A percentile compares a stretch with the other conserved stretches of the same genome.
Evolutionary conservation across 2,888 invertebrate species (phyloP).

Genomic region (Drosophila emarginata): DNA sequence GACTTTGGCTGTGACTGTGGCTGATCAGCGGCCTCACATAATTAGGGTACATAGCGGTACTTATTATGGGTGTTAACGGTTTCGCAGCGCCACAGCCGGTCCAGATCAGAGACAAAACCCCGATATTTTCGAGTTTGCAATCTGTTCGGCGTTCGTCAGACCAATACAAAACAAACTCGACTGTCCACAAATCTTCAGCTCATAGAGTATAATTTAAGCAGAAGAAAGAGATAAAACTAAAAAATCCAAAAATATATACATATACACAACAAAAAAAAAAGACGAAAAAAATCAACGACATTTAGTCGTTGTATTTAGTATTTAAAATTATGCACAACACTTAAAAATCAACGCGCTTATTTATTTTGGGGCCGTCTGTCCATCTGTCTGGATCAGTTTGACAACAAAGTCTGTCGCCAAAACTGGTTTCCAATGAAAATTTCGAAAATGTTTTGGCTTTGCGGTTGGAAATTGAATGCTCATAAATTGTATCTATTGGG

Average conservation of each 20-base stretch:
- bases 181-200: constrained; percentile 51
- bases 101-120: constrained; percentile 33
- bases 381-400: constrained; percentile 63
- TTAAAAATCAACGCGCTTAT: constrained; percentile 75
- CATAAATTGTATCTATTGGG: constrained; percentile 59
- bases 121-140: constrained; percentile 55
- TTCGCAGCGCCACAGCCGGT: constrained; percentile 64
- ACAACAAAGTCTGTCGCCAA: constrained; percentile 62
- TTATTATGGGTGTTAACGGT: constrained; percentile 80
- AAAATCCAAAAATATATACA: constrained; percentile 61
- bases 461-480: constrained; percentile 62
- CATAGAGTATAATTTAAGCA: constrained; percentile 64
- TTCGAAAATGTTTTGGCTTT: constrained; percentile 66
- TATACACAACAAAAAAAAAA: constrained; percentile 15
- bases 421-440: constrained; percentile 66
- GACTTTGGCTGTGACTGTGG: neutral
- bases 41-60: constrained; percentile 80
- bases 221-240: constrained; percentile 18
- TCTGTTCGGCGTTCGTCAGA: constrained; percentile 12
- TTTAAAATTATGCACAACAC: constrained; percentile 78
- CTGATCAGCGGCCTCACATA: constrained; percentile 47
- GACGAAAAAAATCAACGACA: constrained; percentile 21
- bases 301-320: constrained; percentile 39
- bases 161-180: constrained; percentile 46
- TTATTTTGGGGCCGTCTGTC: constrained; percentile 48